Conservation (phyloP, 1,140 invertebrate species). For the Drosophila kohkoa region DNA sequence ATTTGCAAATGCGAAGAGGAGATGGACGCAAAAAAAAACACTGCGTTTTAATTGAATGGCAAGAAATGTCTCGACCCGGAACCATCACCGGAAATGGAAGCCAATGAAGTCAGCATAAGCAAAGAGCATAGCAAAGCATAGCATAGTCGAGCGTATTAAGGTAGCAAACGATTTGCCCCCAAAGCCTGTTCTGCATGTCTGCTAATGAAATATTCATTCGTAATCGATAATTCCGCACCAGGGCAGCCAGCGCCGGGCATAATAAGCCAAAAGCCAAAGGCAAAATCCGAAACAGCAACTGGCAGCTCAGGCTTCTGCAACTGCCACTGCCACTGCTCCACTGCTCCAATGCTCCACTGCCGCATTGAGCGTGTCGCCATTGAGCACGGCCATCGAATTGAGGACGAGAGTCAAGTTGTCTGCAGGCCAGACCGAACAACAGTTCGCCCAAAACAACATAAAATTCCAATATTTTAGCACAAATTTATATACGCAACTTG, state of each 20-base stretch:
- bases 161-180: constrained; percentile 15
- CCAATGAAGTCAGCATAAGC: constrained; percentile 47
- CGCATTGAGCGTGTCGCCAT: constrained; percentile 67
- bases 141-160: constrained; percentile 34
- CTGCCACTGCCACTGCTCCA: constrained; percentile 59
- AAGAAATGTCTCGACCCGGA: constrained; percentile 51
- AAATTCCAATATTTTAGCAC: constrained; percentile 65
- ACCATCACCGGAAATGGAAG: constrained; percentile 52
- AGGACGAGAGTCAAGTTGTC: constrained; percentile 75
- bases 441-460: constrained; percentile 23
- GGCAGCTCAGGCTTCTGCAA: constrained; percentile 16
- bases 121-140: constrained; percentile 8
- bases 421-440: constrained; percentile 35
- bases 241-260: constrained; percentile 64
- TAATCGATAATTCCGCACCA: constrained; percentile 81
- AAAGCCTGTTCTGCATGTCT: constrained; percentile 31
- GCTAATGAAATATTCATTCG: constrained; percentile 81
- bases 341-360: constrained; percentile 32
- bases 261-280: constrained; percentile 60
- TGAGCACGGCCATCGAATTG: constrained; percentile 46
- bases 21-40: constrained; percentile 27
- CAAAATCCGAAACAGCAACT: constrained; percentile 13
- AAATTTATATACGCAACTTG: constrained; percentile 70
- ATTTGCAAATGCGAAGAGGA: constrained; percentile 15
- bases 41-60: constrained; percentile 74